Conservation (phyloP, 2,888 invertebrate species). For the Siphonodentalium dalli region DNA sequence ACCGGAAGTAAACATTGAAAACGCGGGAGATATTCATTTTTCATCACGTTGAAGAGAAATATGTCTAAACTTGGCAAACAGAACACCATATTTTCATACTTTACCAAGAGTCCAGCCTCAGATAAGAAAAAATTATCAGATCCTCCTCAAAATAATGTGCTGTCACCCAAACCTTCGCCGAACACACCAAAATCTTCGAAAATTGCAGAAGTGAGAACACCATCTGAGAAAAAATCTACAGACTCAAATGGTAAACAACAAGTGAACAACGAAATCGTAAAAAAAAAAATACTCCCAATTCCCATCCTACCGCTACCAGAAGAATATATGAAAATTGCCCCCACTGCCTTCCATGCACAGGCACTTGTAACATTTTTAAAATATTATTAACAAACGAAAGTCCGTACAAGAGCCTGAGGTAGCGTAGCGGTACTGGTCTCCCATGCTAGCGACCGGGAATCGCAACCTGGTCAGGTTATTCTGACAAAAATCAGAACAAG, state of each 20-base stretch:
- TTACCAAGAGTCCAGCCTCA: slow-evolving; percentile 39
- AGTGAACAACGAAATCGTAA: too few relatives aligned
- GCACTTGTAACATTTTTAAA: neutral
- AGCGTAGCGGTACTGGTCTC: too few relatives aligned
- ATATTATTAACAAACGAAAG: neutral
- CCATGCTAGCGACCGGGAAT: too few relatives aligned
- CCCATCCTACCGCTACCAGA: neutral
- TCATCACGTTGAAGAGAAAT: slow-evolving; percentile 28
- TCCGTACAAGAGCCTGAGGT: too few relatives aligned
- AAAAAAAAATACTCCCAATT: neutral
- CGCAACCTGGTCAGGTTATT: too few relatives aligned
- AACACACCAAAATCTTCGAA: slow-evolving; percentile 24
- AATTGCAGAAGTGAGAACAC: too few relatives aligned
- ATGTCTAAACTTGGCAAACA: slow-evolving; percentile 39
- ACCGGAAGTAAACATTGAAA: slow-evolving; percentile 15
- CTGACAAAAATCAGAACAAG: too few relatives aligned
- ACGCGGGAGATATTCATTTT: slow-evolving; percentile 22
- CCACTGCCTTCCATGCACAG: too few relatives aligned
- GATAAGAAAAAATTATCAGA: slow-evolving; percentile 5
- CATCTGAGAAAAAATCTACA: too few relatives aligned
- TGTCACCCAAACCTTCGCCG: slow-evolving; percentile 48
- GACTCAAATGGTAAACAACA: too few relatives aligned
- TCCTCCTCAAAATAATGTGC: slow-evolving; percentile 26
- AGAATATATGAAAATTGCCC: too few relatives aligned
- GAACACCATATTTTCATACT: slow-evolving; percentile 49